These are phyloP conservation scores for Australoheros facetus DNA, from an alignment of 2,797 vertebrate species.

Conservation along the genomic window DNA sequence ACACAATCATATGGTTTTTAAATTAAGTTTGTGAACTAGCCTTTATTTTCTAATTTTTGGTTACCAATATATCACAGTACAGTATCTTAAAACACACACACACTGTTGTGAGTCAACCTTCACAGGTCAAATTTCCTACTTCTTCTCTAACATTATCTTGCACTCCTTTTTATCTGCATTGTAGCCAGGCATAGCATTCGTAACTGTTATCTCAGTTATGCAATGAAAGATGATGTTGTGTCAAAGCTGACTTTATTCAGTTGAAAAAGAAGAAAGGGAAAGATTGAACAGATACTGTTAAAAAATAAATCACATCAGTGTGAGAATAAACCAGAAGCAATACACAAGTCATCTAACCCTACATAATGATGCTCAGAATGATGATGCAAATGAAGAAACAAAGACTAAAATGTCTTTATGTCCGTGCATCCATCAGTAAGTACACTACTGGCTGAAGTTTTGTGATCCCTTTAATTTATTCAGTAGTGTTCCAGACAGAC, in stretches of 20 bases:
- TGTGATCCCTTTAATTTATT: conserved; percentile 20
- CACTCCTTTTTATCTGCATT: conserved; percentile 52
- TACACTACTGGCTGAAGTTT: background rate
- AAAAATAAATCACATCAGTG: conserved; percentile 34
- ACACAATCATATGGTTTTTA: conserved; percentile 6
- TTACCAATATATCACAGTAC: conserved; percentile 34
- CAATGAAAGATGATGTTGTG: conserved; percentile 56
- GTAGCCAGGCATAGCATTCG: conserved; percentile 52
- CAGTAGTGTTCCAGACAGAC: background rate
- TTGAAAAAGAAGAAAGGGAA: conserved; percentile 40
- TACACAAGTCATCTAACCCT: background rate
- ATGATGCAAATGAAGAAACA: conserved; percentile 19
- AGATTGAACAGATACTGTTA: conserved; percentile 47
- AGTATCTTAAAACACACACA: conserved; percentile 24
- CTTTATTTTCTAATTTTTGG: conserved; percentile 21
- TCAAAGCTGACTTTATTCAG: conserved; percentile 52
- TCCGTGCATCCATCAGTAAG: conserved; percentile 16
- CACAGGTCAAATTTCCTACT: conserved; percentile 45
- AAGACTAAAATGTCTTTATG: background rate
- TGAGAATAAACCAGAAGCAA: conserved; percentile 14
- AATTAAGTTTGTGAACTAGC: conserved; percentile 17
- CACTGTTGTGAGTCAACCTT: conserved; percentile 62
- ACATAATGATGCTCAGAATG: background rate
- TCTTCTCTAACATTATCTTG: conserved; percentile 44
- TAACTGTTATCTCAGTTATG: conserved; percentile 61